Percentiles rank a stretch among this genome's conserved stretches.
Conservation (phyloP, 92 coral and sea anemone genomes). For the Umimayanthus kanabou region DNA sequence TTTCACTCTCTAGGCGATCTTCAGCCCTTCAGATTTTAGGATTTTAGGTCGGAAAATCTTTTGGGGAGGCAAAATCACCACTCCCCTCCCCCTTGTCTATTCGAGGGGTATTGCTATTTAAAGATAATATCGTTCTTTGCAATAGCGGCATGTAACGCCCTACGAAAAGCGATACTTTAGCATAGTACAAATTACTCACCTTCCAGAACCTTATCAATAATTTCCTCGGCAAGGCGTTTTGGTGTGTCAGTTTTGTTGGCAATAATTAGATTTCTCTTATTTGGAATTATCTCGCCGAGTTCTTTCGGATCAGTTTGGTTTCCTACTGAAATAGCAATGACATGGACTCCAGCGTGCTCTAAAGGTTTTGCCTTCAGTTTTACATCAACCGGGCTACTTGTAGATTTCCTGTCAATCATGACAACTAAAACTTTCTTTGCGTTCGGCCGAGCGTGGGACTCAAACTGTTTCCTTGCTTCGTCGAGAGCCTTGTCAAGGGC, state of each 20-base stretch:
- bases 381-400: conserved; percentile 13
- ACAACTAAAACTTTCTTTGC: conserved; percentile 15
- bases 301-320: conserved; percentile 1
- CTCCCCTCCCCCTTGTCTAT: too few species aligned
- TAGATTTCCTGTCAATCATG: conserved; percentile 30
- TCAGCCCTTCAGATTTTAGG: too few species aligned
- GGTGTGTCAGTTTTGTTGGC: conserved; percentile 26
- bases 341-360: not conserved
- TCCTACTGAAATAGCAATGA: conserved; percentile 28
- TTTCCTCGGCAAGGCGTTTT: conserved; percentile 15
- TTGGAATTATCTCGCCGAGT: conserved; percentile 11
- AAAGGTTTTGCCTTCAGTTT: conserved; percentile 15
- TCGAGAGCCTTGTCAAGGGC: conserved; percentile 51
- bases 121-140: too few species aligned
- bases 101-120: too few species aligned
- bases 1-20: too few species aligned
- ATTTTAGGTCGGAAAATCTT: too few species aligned
- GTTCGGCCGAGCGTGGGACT: not conserved
- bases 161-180: too few species aligned
- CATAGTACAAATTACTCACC: not conserved
- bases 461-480: conserved; percentile 40
- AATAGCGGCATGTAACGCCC: too few species aligned
- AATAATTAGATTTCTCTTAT: not conserved
- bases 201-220: conserved; percentile 14
- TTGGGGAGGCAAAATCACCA: too few species aligned